These are phyloP conservation scores for Strix uralensis DNA, from an alignment of 2,113 vertebrate species.

Conservation along the genomic window DNA sequence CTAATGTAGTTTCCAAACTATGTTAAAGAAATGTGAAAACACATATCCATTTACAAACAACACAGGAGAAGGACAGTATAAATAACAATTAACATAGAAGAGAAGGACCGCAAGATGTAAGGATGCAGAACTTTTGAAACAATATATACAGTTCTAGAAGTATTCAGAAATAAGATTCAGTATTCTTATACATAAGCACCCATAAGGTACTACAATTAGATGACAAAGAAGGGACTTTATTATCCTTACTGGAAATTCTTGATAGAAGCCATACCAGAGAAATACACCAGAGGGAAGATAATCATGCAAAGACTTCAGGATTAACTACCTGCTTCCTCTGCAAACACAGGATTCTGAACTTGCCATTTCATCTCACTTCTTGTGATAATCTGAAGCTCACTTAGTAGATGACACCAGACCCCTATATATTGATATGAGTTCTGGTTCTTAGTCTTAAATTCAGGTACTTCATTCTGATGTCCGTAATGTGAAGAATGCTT, in stretches of 20 bases:
- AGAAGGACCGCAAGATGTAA: neutral
- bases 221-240: neutral
- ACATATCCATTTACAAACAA: neutral
- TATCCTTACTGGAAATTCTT: neutral
- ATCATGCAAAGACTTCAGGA: neutral
- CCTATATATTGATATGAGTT: neutral
- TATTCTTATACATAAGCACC: neutral
- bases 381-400: neutral
- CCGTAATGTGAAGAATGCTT: neutral
- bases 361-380: neutral
- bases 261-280: neutral
- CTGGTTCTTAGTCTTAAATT: neutral
- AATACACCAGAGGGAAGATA: neutral
- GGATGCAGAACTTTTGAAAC: neutral
- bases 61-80: neutral
- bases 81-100: neutral
- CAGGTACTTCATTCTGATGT: neutral
- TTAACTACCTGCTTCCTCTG: neutral
- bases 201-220: neutral
- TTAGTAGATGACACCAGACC: neutral
- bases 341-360: neutral
- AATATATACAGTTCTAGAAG: neutral
- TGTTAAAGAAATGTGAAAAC: neutral
- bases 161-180: neutral
- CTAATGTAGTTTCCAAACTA: neutral